phyloP scores from a whole-genome alignment of 2,888 invertebrate genomes.

The Urechis unicinctus region DNA sequence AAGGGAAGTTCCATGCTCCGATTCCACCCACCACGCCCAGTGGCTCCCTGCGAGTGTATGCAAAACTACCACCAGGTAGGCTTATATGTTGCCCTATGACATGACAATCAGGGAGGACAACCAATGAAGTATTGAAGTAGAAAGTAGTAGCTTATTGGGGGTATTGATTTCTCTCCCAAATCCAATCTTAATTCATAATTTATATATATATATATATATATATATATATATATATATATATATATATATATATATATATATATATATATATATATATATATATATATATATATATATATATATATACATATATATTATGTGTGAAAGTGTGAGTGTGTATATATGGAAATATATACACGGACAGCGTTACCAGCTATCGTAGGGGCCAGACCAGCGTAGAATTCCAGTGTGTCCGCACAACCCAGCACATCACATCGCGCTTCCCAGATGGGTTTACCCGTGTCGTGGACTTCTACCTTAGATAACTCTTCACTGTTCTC shows the following conservation, averaged over 20 bases:
- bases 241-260: too few relatives aligned
- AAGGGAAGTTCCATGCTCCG: slow-evolving; percentile 60
- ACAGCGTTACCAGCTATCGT: slow-evolving; percentile 49
- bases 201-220: too few relatives aligned
- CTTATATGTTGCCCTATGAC: slow-evolving; percentile 52
- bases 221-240: too few relatives aligned
- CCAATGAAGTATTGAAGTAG: too few relatives aligned
- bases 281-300: too few relatives aligned
- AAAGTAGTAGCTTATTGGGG: too few relatives aligned
- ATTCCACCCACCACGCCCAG: slow-evolving; percentile 57
- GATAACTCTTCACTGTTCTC: slow-evolving; percentile 40
- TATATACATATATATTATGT: not conserved
- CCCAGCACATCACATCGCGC: slow-evolving; percentile 55
- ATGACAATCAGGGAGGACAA: not conserved
- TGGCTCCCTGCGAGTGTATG: slow-evolving; percentile 55
- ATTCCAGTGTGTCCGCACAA: slow-evolving; percentile 56
- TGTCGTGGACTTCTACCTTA: slow-evolving; percentile 50
- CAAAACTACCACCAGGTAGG: slow-evolving; percentile 51
- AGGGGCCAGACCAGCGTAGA: slow-evolving; percentile 54
- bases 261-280: too few relatives aligned
- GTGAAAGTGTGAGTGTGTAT: not conserved
- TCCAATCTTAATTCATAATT: too few relatives aligned
- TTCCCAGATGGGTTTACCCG: slow-evolving; percentile 58
- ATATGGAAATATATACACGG: too few relatives aligned
- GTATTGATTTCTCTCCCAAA: too few relatives aligned